Base-by-base conservation (phyloP, 2,888 invertebrate genomes). In the Chydorus sphaericus region DNA sequence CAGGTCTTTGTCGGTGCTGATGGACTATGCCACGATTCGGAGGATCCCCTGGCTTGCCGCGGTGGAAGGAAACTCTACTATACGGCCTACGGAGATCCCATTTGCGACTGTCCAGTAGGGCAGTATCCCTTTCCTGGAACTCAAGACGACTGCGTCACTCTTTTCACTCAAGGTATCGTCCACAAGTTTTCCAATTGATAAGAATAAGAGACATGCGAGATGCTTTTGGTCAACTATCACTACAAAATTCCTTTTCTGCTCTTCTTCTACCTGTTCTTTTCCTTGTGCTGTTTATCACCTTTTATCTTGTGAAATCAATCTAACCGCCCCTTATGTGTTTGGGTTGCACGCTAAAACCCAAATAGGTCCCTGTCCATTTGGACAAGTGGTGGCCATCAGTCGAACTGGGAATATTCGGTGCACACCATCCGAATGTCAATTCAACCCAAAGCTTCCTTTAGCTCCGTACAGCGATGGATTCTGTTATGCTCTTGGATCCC, bases 101-200 rank as follows among this genome's bases (percentile, higher is more conserved):
- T 55, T 2, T 55, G 55, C 49, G 55, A 55, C 26, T 55, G 55
- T 7, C 55, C 55, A 2, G 28, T 49, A 5, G 55, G 55, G 16
- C 36, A 55, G 28, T 55, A 55, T 18, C 48, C 55, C 20, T 55
- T 55, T 48, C 55, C 55, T 11, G 49, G 30, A n/a, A 16, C 26
- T 2, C 10, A 49, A 23, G 30, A 36, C 49, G 36, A 48, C 29
- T 55, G 55, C 36, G 36, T 55, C 31, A 23, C 33, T 16, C 55
- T 55, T 23, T 55, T 55, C 55, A 31, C 49, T 3, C 33, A 49
- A 55, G 55, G 55, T 55, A 49, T 33, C n/a, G n/a, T n/a, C n/a
- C n/a, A n/a, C n/a, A n/a, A n/a, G n/a, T n/a, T n/a, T n/a, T n/a
- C n/a, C n/a, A n/a, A n/a, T n/a, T n/a, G n/a, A n/a, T n/a, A n/a